Percentiles rank a stretch among this genome's conserved stretches.
Conservation (phyloP, 2,797 vertebrate species). For the Sebastes baramenuke region DNA sequence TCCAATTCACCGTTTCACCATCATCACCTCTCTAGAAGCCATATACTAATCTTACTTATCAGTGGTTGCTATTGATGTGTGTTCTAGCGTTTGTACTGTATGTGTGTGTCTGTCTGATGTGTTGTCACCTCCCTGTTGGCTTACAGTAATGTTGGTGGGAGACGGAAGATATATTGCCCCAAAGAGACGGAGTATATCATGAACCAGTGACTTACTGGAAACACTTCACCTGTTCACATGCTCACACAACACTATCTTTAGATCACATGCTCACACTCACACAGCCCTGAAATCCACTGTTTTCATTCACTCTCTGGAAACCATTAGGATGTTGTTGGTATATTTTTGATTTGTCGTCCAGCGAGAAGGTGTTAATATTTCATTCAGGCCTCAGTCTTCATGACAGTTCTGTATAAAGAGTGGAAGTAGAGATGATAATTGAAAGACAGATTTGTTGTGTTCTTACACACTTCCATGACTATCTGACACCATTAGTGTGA, state of each 20-base stretch:
- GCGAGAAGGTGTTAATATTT: background rate
- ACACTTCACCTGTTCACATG: background rate
- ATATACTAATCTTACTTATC: background rate
- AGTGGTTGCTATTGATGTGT: background rate
- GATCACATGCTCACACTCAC: background rate
- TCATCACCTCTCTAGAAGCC: no score
- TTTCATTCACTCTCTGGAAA: background rate
- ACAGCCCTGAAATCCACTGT: background rate
- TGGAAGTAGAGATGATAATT: background rate
- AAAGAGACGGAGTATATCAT: background rate
- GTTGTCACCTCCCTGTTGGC: background rate
- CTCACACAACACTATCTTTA: background rate
- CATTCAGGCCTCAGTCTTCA: background rate
- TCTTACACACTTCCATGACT: background rate
- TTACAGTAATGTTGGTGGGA: background rate
- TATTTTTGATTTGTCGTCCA: background rate
- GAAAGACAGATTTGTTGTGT: background rate
- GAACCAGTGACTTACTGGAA: slow-evolving; percentile 10
- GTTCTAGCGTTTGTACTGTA: no score
- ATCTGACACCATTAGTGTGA: background rate
- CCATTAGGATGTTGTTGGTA: background rate
- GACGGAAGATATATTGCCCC: background rate
- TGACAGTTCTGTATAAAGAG: background rate
- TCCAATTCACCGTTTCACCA: no score
- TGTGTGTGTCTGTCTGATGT: background rate